These are phyloP conservation scores for Neosalanx taihuensis DNA, from an alignment of 2,797 vertebrate genomes.

Conservation along the genomic window DNA sequence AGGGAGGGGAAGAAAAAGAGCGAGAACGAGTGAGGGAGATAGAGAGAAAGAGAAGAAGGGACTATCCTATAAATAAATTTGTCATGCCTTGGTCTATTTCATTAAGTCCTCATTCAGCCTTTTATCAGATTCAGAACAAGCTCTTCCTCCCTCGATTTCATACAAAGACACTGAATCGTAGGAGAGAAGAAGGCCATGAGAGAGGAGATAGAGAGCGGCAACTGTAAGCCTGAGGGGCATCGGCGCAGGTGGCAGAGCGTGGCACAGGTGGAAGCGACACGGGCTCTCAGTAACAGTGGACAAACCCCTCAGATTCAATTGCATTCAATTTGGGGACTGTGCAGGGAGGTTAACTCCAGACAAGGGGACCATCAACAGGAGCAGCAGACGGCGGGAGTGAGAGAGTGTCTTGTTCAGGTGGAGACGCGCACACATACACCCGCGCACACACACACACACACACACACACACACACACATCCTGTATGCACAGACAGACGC, in stretches of 20 bases:
- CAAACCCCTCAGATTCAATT: constrained; percentile 59
- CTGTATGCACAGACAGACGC: constrained; percentile 45
- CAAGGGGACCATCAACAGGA: constrained; percentile 54
- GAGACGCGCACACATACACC: constrained; percentile 25
- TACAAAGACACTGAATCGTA: too few relatives aligned
- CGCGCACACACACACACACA: constrained; percentile 4
- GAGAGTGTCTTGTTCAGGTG: constrained; percentile 39
- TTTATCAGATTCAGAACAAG: too few relatives aligned
- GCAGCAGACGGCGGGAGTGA: constrained; percentile 52
- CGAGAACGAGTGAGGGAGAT: background rate
- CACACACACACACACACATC: constrained; percentile 12
- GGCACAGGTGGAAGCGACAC: constrained; percentile 47
- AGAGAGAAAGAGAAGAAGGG: background rate
- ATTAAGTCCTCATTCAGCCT: background rate
- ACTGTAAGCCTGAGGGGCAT: constrained; percentile 8
- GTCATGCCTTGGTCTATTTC: background rate
- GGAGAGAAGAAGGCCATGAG: background rate
- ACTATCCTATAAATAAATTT: background rate
- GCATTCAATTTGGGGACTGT: constrained; percentile 54
- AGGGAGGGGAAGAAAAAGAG: constrained; percentile 17
- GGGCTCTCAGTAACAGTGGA: constrained; percentile 33
- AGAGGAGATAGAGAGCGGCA: constrained; percentile 15
- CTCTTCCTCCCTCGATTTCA: too few relatives aligned
- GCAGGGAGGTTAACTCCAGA: constrained; percentile 49
- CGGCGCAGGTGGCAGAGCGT: constrained; percentile 47